Evolutionary conservation across 2,797 vertebrate species (phyloP).

Genomic region (Fistularia commersonii): DNA sequence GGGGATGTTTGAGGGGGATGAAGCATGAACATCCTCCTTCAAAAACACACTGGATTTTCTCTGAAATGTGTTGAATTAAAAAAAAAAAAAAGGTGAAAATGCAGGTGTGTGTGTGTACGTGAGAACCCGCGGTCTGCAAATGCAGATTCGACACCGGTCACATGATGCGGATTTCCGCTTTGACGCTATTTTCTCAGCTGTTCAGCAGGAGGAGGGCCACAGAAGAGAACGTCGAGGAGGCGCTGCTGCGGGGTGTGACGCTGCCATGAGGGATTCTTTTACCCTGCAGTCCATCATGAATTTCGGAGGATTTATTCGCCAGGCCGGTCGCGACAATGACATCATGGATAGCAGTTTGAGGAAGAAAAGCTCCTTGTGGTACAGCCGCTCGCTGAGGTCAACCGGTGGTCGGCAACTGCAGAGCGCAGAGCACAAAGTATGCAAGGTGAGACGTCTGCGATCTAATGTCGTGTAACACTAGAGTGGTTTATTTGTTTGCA

Average conservation of each 20-base stretch:
- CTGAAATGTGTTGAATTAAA: conserved; percentile 23
- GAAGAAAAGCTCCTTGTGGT: conserved; percentile 66
- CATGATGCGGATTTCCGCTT: conserved; percentile 78
- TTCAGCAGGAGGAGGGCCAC: conserved; percentile 8
- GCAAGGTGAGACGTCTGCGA: conserved; percentile 72
- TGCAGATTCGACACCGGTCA: conserved; percentile 78
- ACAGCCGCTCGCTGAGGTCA: conserved; percentile 58
- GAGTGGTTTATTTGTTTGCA: background rate
- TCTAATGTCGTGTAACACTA: background rate
- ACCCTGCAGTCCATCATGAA: conserved; percentile 73
- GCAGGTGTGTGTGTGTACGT: conserved; percentile 1
- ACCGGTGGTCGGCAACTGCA: conserved; percentile 45
- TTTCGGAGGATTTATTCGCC: conserved; percentile 65
- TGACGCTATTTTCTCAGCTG: conserved; percentile 48
- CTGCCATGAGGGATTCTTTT: conserved; percentile 47
- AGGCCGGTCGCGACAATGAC: conserved; percentile 57
- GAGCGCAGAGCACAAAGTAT: conserved; percentile 62
- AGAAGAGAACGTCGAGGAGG: background rate
- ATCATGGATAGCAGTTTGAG: conserved; percentile 54
- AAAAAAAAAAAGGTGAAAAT: conserved; percentile 23
- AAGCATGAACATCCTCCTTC: conserved; percentile 49
- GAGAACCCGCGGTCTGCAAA: conserved; percentile 52
- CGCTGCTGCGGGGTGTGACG: conserved; percentile 40
- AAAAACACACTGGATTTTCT: conserved; percentile 33
- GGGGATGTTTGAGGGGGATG: conserved; percentile 42